Percentiles rank a stretch among this genome's conserved stretches.
phyloP scores from a whole-genome alignment of 1,140 invertebrate genomes.

The Ceratosolen fusciceps region DNA sequence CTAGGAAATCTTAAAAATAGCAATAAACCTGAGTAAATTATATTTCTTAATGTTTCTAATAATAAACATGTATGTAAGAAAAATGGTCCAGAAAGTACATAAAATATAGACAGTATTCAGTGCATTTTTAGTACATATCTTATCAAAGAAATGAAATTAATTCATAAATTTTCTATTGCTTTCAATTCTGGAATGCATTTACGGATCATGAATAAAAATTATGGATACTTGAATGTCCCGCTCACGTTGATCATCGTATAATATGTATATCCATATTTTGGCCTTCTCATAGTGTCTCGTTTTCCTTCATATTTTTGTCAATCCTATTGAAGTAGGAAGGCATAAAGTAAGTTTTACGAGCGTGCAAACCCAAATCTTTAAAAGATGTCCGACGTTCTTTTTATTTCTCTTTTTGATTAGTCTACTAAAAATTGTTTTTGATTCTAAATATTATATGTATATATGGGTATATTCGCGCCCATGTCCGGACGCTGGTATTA shows the following conservation, averaged over 20 bases:
- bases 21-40: no score
- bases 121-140: no score
- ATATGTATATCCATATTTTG: conserved; percentile 1
- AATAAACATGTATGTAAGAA: no score
- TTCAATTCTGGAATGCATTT: not conserved
- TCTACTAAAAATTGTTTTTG: conserved; percentile 4
- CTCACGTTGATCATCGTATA: conserved; percentile 4
- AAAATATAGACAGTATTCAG: no score
- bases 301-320: conserved; percentile 38
- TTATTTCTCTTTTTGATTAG: not conserved
- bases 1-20: no score
- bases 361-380: not conserved
- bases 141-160: no score
- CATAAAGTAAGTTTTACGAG: conserved; percentile 45
- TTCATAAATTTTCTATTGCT: not conserved
- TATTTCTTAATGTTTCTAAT: no score
- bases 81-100: no score
- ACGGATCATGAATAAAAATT: not conserved
- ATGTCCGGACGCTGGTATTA: not conserved
- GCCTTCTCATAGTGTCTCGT: conserved; percentile 9
- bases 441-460: not conserved
- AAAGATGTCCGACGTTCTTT: not conserved
- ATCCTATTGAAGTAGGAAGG: conserved; percentile 43
- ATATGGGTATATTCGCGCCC: not conserved
- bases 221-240: not conserved